phyloP scores from a whole-genome alignment of 2,888 invertebrate genomes.

The Anagyrus pseudococci region DNA sequence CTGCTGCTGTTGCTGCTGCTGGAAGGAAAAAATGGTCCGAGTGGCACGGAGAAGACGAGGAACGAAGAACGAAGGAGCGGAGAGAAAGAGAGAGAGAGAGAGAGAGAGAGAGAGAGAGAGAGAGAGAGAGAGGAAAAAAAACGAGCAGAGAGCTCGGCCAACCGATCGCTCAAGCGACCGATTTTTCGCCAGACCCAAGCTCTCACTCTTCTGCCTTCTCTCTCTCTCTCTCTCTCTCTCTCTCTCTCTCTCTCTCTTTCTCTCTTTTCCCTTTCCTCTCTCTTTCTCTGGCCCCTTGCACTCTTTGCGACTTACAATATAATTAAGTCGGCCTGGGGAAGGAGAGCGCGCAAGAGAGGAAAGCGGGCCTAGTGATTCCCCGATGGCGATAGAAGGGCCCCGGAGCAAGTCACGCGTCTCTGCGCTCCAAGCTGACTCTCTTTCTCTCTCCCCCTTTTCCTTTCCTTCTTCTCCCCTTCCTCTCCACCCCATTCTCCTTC shows the following conservation, averaged over 20 bases:
- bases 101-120: conserved; percentile 2
- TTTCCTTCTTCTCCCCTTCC: neutral
- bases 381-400: conserved; percentile 41
- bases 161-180: conserved; percentile 29
- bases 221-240: conserved; percentile 6
- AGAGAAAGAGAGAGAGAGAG: conserved; percentile 3
- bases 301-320: conserved; percentile 32
- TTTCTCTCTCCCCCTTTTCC: neutral
- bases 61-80: neutral
- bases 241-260: too few species aligned
- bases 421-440: neutral
- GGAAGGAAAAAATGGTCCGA: too few species aligned
- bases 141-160: neutral
- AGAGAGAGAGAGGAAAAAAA: neutral
- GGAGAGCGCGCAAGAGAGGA: conserved; percentile 40
- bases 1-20: too few species aligned
- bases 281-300: too few species aligned
- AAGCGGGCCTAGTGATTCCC: conserved; percentile 44
- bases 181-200: conserved; percentile 10
- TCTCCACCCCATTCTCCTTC: too few species aligned
- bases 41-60: neutral
- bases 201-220: conserved; percentile 2
- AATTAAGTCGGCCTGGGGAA: conserved; percentile 25
- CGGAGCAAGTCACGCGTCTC: conserved; percentile 33
- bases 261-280: too few species aligned